Evolutionary conservation across 2,797 vertebrate genomes (phyloP).

Genomic region (Leptodactylus fallax): DNA sequence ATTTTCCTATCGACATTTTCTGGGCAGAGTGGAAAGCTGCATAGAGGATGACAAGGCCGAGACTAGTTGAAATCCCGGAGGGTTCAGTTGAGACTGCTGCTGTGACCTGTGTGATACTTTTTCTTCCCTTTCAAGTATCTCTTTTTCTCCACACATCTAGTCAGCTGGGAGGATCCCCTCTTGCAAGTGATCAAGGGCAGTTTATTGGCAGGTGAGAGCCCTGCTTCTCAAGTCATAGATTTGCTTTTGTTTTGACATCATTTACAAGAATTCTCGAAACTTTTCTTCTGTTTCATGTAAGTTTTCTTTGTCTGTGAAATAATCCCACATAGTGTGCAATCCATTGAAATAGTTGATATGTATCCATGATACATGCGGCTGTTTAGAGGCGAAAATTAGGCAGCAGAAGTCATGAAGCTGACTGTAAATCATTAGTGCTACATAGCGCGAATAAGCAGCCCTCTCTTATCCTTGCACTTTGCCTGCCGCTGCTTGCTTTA

Average conservation of each 20-base stretch:
- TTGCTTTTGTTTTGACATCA: conserved; percentile 81
- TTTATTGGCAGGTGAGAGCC: conserved; percentile 88
- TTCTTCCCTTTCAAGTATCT: conserved; percentile 95
- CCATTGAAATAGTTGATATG: conserved; percentile 63
- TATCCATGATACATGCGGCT: conserved; percentile 48
- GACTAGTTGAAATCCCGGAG: conserved; percentile 88
- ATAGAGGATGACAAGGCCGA: conserved; percentile 95
- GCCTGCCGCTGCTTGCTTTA: neutral
- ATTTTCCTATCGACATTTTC: conserved; percentile 97
- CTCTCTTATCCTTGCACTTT: neutral
- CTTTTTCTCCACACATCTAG: conserved; percentile 79
- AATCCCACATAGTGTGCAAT: conserved; percentile 57
- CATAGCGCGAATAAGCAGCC: neutral
- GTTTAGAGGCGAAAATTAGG: conserved; percentile 39
- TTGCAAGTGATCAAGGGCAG: conserved; percentile 90
- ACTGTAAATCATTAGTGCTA: conserved; percentile 49
- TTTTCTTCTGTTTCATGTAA: conserved; percentile 71
- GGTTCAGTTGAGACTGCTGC: conserved; percentile 87
- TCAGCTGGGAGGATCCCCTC: conserved; percentile 82
- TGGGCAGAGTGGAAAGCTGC: conserved; percentile 88
- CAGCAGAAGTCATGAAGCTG: conserved; percentile 37
- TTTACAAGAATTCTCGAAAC: conserved; percentile 77
- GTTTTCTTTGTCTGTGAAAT: conserved; percentile 72
- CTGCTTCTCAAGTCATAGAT: conserved; percentile 77
- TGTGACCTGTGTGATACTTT: conserved; percentile 92